These are phyloP conservation scores for Acanthornis magna DNA, from an alignment of 2,797 vertebrate species.

Conservation along the genomic window DNA sequence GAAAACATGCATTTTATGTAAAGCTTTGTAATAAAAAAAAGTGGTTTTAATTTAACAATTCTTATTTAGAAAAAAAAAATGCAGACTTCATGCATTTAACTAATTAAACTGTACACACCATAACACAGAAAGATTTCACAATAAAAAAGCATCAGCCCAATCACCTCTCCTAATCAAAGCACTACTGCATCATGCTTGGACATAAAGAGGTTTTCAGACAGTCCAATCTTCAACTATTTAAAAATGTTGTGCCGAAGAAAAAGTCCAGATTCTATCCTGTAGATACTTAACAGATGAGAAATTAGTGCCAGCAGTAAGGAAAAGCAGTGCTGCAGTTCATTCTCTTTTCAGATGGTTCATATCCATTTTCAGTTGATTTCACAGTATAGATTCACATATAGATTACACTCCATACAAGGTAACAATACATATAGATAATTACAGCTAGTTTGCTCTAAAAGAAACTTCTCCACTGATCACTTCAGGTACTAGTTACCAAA, in stretches of 20 bases:
- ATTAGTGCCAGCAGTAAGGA: neutral
- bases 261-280: neutral
- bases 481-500: neutral
- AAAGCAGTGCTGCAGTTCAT: neutral
- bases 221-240: neutral
- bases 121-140: neutral
- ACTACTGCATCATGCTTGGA: neutral
- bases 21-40: neutral
- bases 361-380: neutral
- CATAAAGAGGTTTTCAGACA: neutral
- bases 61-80: neutral
- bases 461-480: neutral
- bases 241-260: neutral
- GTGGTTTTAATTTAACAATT: neutral
- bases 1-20: neutral
- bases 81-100: accelerated
- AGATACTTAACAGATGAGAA: neutral
- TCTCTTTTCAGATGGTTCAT: neutral
- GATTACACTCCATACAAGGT: neutral
- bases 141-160: neutral
- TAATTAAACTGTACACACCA: neutral
- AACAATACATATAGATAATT: neutral
- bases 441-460: neutral
- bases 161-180: conserved; percentile 14
- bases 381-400: neutral